Evolutionary conservation across 2,888 invertebrate genomes (phyloP), one percentile per base, ranked within the genome.

Genomic region (Tetramorium bicarinatum): DNA sequence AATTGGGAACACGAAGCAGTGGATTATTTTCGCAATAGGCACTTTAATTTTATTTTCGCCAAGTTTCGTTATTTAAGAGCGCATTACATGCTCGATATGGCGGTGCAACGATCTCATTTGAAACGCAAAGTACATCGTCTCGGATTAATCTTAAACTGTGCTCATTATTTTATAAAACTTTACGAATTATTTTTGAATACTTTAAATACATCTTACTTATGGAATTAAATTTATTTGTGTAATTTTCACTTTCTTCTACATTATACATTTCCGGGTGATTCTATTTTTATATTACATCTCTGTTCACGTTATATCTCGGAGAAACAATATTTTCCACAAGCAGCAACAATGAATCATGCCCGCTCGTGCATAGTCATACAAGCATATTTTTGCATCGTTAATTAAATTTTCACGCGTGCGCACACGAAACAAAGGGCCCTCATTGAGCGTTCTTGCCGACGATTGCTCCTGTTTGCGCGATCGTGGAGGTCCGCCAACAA

Each of bases 361-460:
- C n/a, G 29, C 56, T n/a, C 34, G 49, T 7, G 41, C 8, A 49
- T 7, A 15, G 18, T 66, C 25, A 4, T 38, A 47, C 71, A 18
- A 21, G 9, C 34, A 21, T 29, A 54, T 54, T 64, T 34, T 54
- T n/a, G 56, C 76, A 13, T 34, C 44, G 49, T 77, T 47, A 67
- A 77, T 76, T 79, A 79, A 83, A 18, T 64, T 62, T 44, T 4
- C 62, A 25, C 52, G 25, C 44, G 67, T 44, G 64, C 18, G 38
- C 25, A 21, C 25, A 0, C n/a, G 29, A 18, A 56, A 76, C 76
- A 82, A 83, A 61, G 38, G 62, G 21, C 54, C 34, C 29, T 71
- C 62, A 79, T 69, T 41, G 83, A 83, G 29, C n/a, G 25, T 64
- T 71, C 61, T 69, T 54, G 71, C 44, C 64, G 77, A 69, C 64